Evolutionary conservation across 2,888 invertebrate species (phyloP).

Genomic region (Ecliptopera silaceata): DNA sequence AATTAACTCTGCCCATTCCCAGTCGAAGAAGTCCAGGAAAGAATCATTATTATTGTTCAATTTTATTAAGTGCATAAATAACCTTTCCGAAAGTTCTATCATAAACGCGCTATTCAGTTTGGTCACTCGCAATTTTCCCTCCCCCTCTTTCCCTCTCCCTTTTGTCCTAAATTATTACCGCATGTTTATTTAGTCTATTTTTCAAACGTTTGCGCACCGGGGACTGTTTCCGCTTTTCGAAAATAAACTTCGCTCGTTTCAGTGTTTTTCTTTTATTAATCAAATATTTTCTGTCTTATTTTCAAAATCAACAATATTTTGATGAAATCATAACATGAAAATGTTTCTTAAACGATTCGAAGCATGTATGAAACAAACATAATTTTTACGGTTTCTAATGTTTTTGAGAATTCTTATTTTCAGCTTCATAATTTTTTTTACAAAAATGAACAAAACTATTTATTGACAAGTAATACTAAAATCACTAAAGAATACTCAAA

Average conservation of each 20-base stretch:
- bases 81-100: not conserved
- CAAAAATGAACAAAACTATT: too few species aligned
- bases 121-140: slow-evolving; percentile 13
- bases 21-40: too few species aligned
- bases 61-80: not conserved
- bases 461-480: not conserved
- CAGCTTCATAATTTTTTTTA: too few species aligned
- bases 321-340: too few species aligned
- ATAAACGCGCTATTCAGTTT: slow-evolving; percentile 5
- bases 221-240: slow-evolving; percentile 14
- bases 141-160: slow-evolving; percentile 1
- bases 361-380: too few species aligned
- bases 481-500: not conserved
- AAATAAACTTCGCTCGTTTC: not conserved
- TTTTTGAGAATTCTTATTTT: too few species aligned
- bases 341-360: too few species aligned
- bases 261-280: not conserved
- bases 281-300: not conserved
- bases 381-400: too few species aligned
- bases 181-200: slow-evolving; percentile 7
- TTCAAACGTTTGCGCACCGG: slow-evolving; percentile 1
- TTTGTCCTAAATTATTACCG: slow-evolving; percentile 12
- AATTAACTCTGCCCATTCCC: too few species aligned
- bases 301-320: not conserved
- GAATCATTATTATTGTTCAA: too few species aligned